A percentile compares a stretch with the other conserved stretches of the same genome.
Evolutionary conservation across 2,888 invertebrate genomes (phyloP).

Genomic region (Brachyptera risi): DNA sequence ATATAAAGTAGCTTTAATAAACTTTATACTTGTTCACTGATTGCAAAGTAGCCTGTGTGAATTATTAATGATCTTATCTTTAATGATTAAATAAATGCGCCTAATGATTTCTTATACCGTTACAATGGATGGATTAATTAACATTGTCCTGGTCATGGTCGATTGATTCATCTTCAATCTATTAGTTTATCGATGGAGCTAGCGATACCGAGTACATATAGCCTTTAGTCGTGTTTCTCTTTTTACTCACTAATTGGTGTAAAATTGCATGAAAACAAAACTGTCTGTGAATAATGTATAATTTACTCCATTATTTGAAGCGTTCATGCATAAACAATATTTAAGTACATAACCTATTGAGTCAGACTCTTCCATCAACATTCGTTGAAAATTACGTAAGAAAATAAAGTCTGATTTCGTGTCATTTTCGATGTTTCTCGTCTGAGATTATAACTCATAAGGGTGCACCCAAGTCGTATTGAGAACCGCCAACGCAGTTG

Average conservation of each 20-base stretch:
- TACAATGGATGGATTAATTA: too few species aligned
- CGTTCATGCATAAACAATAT: constrained; percentile 1
- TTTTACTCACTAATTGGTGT: constrained; percentile 11
- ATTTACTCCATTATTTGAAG: neutral
- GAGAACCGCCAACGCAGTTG: too few species aligned
- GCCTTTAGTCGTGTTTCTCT: neutral
- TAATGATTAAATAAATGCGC: neutral
- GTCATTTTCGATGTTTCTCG: too few species aligned
- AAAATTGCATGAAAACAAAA: constrained; percentile 12
- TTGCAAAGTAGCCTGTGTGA: neutral
- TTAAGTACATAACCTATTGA: neutral
- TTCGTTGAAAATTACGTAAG: too few species aligned
- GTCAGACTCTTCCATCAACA: too few species aligned
- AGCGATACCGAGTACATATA: neutral
- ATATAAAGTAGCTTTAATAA: constrained; percentile 10
- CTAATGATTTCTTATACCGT: neutral
- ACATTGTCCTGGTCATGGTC: constrained; percentile 1
- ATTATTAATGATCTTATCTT: neutral
- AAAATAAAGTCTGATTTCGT: too few species aligned
- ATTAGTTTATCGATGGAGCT: neutral
- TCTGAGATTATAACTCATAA: too few species aligned
- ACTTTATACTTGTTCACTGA: neutral
- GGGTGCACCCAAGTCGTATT: too few species aligned
- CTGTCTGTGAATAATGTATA: neutral
- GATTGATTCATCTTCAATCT: constrained; percentile 3